Evolutionary conservation across 1,140 invertebrate genomes (phyloP), one percentile per base, ranked within the genome.

Genomic region (Spodoptera litura): DNA sequence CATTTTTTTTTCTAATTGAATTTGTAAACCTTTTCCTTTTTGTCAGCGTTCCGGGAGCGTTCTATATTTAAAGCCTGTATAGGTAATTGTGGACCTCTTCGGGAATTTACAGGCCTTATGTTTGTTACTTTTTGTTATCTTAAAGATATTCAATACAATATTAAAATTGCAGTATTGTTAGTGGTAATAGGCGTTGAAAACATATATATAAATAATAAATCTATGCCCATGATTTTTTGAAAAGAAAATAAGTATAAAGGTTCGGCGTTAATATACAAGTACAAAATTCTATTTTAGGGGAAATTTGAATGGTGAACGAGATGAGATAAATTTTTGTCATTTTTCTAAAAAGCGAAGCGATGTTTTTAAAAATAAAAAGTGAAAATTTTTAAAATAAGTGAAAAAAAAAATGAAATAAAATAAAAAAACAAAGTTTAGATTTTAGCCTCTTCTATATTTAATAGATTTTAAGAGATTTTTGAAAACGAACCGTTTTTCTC

Each of bases 231-330:
- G 58, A 52, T 49, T 10, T 77, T 53, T 73, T 61, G 79, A 56
- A 58, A 81, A 79, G 55, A 70, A 77, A 62, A 80, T 56, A 51
- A 59, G 4, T 31, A 31, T 20, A 31, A 31, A 31, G 74, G 61
- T 76, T 66, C 35, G 74, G 61, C 49, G 38, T 44, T 44, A 44
- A 64, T 76, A 53, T 76, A 76, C 62, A 66, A 76, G 74, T 76
- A 76, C 74, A 76, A 76, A 76, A 76, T 76, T 76, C 49, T 76
- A 76, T 66, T 66, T 76, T 44, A 44, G 38, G 38, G 38, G 6
- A 10, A 44, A 44, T 44, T 44, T 44, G 38, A 44, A 8, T 8
- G 56, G 15, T 44, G 13, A 66, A 61, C 53, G 38, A 31, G 13
- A n/a, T 25, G 27, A 58, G 27, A 66, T 31, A 73, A 64, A 59